Base-by-base conservation (phyloP, 2,113 vertebrate genomes). In the Ageneiosus marmoratus region DNA sequence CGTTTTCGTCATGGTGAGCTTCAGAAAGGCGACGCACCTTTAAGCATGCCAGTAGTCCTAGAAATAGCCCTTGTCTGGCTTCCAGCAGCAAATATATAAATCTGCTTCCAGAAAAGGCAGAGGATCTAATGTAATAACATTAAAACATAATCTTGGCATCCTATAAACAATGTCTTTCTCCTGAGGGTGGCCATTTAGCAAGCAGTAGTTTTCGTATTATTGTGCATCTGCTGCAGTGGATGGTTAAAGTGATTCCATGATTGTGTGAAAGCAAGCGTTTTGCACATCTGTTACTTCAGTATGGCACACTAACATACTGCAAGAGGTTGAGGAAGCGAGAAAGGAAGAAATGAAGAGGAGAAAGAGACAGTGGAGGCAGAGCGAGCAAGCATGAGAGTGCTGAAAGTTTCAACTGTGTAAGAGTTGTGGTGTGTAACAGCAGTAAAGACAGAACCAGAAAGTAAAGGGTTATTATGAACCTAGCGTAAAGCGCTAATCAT, bases 351-450 rank as follows among this genome's bases (percentile, higher is more conserved):
- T 55, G 32, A 37, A 65, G 75, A 75, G 46, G 46, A 78, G 5
- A 41, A 27, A 2, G n/a, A 63, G n/a, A 24, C 55, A 82, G 55
- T 48, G 55, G 70, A 74, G 15, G 46, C 73, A 76, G 58, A 37
- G 34, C 15, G 9, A 80, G 65, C 24, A 65, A 41, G 65, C 50
- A 32, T 85, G 86, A 83, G 86, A 73, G 83, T 83, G 83, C 73
- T 83, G 70, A 58, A 67, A 79, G 80, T 84, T 85, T 82, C 67
- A 75, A 63, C 77, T 78, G n/a, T 62, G 82, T 65, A 77, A 85
- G 67, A 65, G 67, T 53, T 72, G 24, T 80, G 86, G 83, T 87
- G 82, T 82, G 83, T 87, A 87, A 87, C 67, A 81, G 74, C 56
- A 62, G 78, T 72, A 50, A 53, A 75, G 70, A 82, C 13, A 32